These are phyloP conservation scores for Drosophila malerkotliana DNA, from an alignment of 1,140 invertebrate genomes.

Conservation along the genomic window DNA sequence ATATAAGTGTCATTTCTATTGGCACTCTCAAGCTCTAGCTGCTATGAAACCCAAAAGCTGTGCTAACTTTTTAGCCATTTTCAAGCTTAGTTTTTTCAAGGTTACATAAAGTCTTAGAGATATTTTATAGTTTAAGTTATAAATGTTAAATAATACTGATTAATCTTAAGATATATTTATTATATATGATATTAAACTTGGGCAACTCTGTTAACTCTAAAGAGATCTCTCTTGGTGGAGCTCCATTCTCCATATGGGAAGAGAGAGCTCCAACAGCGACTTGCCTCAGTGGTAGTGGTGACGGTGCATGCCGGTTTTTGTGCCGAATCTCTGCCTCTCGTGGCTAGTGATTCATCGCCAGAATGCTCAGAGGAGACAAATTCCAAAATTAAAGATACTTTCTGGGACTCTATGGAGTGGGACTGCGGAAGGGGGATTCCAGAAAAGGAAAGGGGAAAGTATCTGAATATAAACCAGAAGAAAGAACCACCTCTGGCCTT, in stretches of 20 bases:
- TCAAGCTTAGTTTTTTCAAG: constrained; percentile 2
- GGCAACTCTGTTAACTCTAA: no score
- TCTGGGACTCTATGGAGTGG: constrained; percentile 10
- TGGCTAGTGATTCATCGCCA: constrained; percentile 34
- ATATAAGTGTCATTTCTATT: neutral
- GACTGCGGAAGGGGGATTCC: neutral
- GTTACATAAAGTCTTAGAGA: neutral
- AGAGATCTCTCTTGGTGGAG: neutral
- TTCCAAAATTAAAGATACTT: constrained; percentile 47
- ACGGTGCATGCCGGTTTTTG: constrained; percentile 52
- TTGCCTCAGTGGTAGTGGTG: constrained; percentile 25
- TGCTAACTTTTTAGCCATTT: neutral
- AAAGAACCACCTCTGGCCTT: constrained; percentile 38
- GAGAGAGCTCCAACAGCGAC: constrained; percentile 19
- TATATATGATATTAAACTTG: neutral
- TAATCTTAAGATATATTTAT: no score
- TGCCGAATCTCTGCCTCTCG: constrained; percentile 15
- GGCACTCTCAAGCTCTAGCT: neutral
- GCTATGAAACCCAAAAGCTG: neutral
- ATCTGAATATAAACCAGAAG: neutral
- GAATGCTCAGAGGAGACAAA: constrained; percentile 21
- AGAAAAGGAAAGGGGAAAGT: neutral
- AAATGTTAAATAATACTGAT: neutral
- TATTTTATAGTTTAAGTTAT: neutral
- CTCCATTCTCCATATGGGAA: neutral